phyloP scores from a whole-genome alignment of 2,797 vertebrate genomes.

The Xerus rutilus region DNA sequence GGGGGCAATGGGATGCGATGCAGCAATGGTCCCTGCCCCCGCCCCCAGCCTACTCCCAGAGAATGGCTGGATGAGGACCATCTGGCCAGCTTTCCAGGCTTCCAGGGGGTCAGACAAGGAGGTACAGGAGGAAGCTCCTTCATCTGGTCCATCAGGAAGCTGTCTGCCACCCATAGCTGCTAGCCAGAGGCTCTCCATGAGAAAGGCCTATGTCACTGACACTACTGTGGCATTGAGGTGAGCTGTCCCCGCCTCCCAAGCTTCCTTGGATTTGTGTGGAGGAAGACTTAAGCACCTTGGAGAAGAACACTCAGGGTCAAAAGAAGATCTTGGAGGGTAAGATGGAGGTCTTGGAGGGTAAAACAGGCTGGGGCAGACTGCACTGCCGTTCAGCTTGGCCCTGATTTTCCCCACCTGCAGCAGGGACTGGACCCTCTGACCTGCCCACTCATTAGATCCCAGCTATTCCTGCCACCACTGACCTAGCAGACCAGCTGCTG shows the following conservation, averaged over 20 bases:
- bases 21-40: constrained; percentile 91
- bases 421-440: constrained; percentile 13
- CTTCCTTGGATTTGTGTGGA: constrained; percentile 89
- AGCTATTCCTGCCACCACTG: neutral
- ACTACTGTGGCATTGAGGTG: constrained; percentile 89
- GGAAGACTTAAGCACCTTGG: constrained; percentile 89
- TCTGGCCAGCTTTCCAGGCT: constrained; percentile 84
- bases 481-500: constrained; percentile 68
- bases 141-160: neutral
- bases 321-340: neutral
- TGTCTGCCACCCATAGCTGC: neutral
- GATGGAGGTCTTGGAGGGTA: neutral
- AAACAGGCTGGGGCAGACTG: neutral
- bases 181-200: constrained; percentile 88
- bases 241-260: constrained; percentile 90
- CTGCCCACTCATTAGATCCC: neutral
- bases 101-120: constrained; percentile 88
- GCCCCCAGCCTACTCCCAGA: constrained; percentile 91
- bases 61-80: constrained; percentile 88
- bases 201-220: constrained; percentile 86
- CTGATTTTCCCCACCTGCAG: neutral
- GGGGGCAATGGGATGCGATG: constrained; percentile 65
- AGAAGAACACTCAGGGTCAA: neutral
- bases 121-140: constrained; percentile 78
- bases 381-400: neutral